phyloP scores from a whole-genome alignment of 2,797 vertebrate genomes.

The Cephalopachus bancanus region DNA sequence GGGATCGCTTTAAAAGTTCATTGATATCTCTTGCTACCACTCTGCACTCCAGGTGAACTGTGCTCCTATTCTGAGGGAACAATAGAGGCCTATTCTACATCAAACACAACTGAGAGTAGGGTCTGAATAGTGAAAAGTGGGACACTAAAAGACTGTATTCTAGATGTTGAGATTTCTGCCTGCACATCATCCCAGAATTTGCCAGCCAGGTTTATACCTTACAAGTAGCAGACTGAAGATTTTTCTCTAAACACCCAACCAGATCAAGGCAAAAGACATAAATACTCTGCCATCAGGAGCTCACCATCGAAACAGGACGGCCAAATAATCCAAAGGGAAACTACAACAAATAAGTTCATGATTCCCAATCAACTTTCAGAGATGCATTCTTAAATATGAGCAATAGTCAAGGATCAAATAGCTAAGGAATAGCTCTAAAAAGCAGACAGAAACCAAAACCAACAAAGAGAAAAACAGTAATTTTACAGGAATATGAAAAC shows the following conservation, averaged over 20 bases:
- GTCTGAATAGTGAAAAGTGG: neutral
- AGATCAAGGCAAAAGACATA: slow-evolving; percentile 35
- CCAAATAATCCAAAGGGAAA: neutral
- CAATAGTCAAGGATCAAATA: neutral
- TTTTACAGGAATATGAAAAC: neutral
- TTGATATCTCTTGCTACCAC: neutral
- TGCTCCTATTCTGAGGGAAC: neutral
- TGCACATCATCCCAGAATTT: neutral
- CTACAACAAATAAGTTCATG: neutral
- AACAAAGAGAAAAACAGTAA: neutral
- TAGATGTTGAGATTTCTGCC: neutral
- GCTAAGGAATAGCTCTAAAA: neutral
- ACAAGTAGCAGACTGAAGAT: neutral
- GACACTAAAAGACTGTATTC: neutral
- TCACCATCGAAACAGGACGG: slow-evolving; percentile 12
- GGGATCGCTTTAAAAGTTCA: neutral
- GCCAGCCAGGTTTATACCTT: neutral
- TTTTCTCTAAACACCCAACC: slow-evolving; percentile 20
- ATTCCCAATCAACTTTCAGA: neutral
- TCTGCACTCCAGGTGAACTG: neutral
- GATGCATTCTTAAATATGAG: neutral
- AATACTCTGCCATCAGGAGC: neutral
- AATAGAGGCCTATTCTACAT: neutral
- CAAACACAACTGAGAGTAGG: neutral
- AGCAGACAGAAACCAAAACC: neutral